Evolutionary conservation across 2,888 invertebrate genomes (phyloP), one percentile per base, ranked within the genome.

Genomic region (Noctua fimbriata): DNA sequence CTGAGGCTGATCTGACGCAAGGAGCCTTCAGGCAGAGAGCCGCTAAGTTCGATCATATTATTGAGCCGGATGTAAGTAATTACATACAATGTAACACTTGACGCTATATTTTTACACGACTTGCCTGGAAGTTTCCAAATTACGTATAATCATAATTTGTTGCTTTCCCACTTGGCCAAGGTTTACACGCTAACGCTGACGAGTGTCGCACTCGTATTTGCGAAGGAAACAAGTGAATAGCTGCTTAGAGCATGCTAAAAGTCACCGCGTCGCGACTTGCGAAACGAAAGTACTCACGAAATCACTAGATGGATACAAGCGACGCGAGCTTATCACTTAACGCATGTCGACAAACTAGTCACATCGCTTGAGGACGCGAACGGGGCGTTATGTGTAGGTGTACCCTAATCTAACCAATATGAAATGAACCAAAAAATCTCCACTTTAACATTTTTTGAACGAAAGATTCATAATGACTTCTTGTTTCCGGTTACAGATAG

Each of bases 21-120:
- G 93, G 93, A 7, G 81, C 92, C 32, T 90, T 92, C 82, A 86
- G 91, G n/a, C 93, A 94, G 70, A 90, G 92, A 1, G 85, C 92
- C 16, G 93, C 91, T 2, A 89, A 83, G 49, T 84, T 91, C 1
- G 94, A 94, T 72, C 73, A 90, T 65, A 70, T 91, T 0, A 77
- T 93, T 6, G 93, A 94, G 58, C 92, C 92, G 18, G 92, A 93
- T 78, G 94, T 93, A 75, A 83, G 79, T 77, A 58, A 28, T 3
- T 24, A 52, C 12, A 44, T 32, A 65, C 10, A 65, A 10, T 32
- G 18, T 60, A 60, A 60, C 18, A 32, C 60, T 60, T 28, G 16
- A 16, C 16, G 60, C 28, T 60, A 28, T 28, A 9, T 32, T 16
- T 60, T 63, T 63, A 18, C 32, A 63, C 18, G 9, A 32, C 18